phyloP scores from a whole-genome alignment of 2,113 vertebrate species.

The Myrmecophaga tridactyla region DNA sequence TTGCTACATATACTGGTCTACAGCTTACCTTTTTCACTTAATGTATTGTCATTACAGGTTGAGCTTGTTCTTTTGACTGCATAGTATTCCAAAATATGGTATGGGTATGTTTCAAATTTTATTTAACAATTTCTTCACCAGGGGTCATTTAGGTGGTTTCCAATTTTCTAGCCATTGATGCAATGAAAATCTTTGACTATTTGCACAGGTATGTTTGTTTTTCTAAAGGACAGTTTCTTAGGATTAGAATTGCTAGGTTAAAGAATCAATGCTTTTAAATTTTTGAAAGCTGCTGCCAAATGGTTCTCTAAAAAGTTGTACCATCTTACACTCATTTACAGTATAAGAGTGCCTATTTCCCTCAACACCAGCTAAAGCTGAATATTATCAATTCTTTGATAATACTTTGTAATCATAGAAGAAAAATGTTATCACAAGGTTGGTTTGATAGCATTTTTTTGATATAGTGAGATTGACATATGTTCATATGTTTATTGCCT shows the following conservation, averaged over 20 bases:
- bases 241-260: neutral
- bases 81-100: neutral
- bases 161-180: neutral
- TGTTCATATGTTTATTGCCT: neutral
- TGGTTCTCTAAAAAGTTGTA: constrained; percentile 1
- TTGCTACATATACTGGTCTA: neutral
- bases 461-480: neutral
- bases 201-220: neutral
- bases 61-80: neutral
- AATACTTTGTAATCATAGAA: neutral
- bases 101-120: neutral
- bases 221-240: constrained; percentile 10
- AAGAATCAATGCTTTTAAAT: neutral
- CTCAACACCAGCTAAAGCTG: neutral
- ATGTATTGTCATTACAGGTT: neutral
- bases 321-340: neutral
- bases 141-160: neutral
- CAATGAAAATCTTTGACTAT: neutral
- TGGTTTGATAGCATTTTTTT: neutral
- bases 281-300: neutral
- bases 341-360: neutral
- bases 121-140: neutral
- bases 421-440: neutral
- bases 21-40: neutral
- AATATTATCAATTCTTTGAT: neutral